These are phyloP conservation scores for Leptobrachium ailaonicum DNA, from an alignment of 2,113 vertebrate genomes.

Conservation along the genomic window DNA sequence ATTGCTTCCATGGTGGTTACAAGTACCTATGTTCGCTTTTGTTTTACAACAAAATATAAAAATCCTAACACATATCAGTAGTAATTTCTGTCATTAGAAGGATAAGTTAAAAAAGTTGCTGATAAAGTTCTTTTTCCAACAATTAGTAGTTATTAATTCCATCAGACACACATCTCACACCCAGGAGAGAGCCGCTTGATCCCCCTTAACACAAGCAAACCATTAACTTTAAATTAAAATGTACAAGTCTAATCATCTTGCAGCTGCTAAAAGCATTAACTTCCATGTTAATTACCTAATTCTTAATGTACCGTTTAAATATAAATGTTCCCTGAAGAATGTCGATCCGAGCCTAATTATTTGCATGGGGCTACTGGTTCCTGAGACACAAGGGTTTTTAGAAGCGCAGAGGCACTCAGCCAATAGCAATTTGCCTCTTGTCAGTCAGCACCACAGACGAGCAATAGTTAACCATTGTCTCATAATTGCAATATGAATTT, in stretches of 20 bases:
- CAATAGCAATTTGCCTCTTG: not conserved
- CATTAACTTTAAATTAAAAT: conserved; percentile 81
- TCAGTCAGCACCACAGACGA: not conserved
- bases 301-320: conserved; percentile 77
- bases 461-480: not conserved
- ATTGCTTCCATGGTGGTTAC: too few relatives aligned
- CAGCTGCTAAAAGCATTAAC: conserved; percentile 79
- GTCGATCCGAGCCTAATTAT: conserved; percentile 72
- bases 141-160: conserved; percentile 72
- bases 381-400: not conserved
- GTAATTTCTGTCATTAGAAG: too few relatives aligned
- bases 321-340: conserved; percentile 76
- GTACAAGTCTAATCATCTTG: conserved; percentile 81
- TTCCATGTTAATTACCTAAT: conserved; percentile 79
- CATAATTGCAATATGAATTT: not conserved
- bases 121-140: conserved; percentile 61
- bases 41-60: too few relatives aligned
- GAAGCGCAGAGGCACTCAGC: not conserved
- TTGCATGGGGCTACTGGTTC: conserved; percentile 59
- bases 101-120: not conserved
- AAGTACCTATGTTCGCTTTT: too few relatives aligned
- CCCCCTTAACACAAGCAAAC: conserved; percentile 74
- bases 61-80: too few relatives aligned
- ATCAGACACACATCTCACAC: conserved; percentile 71
- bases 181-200: conserved; percentile 71